Evolutionary conservation across 2,797 vertebrate species (phyloP), one percentile per base, ranked within the genome.

Genomic region (Ctenochaetus hawaiiensis): DNA sequence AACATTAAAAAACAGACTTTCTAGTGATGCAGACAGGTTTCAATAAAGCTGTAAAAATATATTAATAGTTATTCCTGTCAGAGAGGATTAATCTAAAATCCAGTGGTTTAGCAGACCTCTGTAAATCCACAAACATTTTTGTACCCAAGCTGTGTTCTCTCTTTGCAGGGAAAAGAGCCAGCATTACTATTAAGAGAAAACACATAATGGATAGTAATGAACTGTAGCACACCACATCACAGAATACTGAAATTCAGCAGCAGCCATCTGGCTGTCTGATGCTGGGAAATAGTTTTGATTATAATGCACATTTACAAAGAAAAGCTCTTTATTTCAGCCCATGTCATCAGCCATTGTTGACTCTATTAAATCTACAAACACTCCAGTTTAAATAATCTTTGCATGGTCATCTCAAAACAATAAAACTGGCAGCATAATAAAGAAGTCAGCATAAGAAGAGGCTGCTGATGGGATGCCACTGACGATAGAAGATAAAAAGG

Each of bases 11-110:
- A 23, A 5, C 7, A 30, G 0, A 16, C 13, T 26, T 37, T 70
- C 26, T 66, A 39, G 13, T 60, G 43, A 43, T 26, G 44, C 41
- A 64, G 47, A 67, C 52, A 43, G 49, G 41, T 8, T 49, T 13
- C 37, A 12, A 52, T 62, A 54, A 6, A 12, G n/a, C 44, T 22
- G 3, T 72, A 34, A 60, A 34, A 66, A 23, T 67, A 73, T 56
- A 41, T 56, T 17, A 17, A 7, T 11, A 26, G 39, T 65, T 56
- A 59, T 57, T 22, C 77, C 67, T 37, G 34, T 45, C 43, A 13
- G 65, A 23, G 49, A 20, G 63, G 62, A 79, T 83, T 85, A 68
- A 18, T 41, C 13, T 48, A 20, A 77, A 77, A 68, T 53, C 72
- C 30, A 61, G 18, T 2, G 70, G 34, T 72, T 82, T 26, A 64